Evolutionary conservation across 1,140 invertebrate species (phyloP).

Genomic region (Physella acuta): DNA sequence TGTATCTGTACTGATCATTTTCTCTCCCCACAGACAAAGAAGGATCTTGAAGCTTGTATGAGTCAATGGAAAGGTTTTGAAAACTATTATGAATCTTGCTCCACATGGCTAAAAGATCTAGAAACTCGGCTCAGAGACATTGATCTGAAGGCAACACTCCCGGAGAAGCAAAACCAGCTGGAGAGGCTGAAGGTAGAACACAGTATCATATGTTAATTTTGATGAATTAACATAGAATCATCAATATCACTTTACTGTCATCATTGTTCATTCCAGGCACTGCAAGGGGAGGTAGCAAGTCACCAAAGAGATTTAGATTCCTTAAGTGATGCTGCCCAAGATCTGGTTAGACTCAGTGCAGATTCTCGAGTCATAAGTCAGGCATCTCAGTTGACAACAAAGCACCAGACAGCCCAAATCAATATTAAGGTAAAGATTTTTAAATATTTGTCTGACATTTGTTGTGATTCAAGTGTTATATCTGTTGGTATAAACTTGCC

Average conservation of each 20-base stretch:
- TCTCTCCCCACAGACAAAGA: conserved; percentile 60
- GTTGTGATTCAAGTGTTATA: no score
- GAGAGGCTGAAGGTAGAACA: conserved; percentile 69
- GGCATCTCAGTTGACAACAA: conserved; percentile 82
- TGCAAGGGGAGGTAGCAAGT: conserved; percentile 74
- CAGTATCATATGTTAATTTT: not conserved
- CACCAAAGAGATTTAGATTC: conserved; percentile 92
- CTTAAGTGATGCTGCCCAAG: conserved; percentile 86
- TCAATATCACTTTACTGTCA: no score
- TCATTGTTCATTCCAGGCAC: no score
- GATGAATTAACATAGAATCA: not conserved
- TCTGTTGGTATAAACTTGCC: conserved; percentile 26
- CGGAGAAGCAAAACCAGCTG: conserved; percentile 82
- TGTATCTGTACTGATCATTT: no score
- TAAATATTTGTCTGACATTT: no score
- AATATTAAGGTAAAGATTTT: conserved; percentile 74
- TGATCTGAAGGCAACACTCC: conserved; percentile 79
- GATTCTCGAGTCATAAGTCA: conserved; percentile 63
- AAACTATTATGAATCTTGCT: conserved; percentile 78
- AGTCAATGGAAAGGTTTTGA: conserved; percentile 84
- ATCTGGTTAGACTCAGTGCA: conserved; percentile 47
- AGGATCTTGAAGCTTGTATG: conserved; percentile 73
- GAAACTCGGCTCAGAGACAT: conserved; percentile 85
- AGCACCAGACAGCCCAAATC: conserved; percentile 85
- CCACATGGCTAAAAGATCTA: conserved; percentile 85